Evolutionary conservation across 1,140 invertebrate genomes (phyloP).

Genomic region (Paralvinella palmiformis): DNA sequence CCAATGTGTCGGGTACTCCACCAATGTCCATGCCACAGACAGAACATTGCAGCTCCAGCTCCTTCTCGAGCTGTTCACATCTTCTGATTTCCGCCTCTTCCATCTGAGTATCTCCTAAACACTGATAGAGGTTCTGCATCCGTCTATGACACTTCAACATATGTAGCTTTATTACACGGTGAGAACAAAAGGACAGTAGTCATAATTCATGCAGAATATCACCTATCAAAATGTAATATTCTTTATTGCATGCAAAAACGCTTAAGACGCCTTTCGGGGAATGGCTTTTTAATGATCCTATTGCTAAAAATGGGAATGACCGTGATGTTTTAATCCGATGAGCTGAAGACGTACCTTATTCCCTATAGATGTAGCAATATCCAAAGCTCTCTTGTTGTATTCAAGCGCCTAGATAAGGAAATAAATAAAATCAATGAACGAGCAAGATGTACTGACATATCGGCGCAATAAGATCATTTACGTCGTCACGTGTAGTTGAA

Average conservation of each 20-base stretch:
- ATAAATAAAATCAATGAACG: slow-evolving; percentile 3
- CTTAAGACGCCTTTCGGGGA: neutral
- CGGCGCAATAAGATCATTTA: neutral
- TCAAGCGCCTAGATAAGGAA: slow-evolving; percentile 31
- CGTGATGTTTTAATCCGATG: neutral
- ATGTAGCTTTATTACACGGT: neutral
- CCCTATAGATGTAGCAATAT: slow-evolving; percentile 28
- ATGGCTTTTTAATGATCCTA: neutral
- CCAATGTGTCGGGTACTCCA: slow-evolving; percentile 13
- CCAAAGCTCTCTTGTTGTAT: slow-evolving; percentile 30
- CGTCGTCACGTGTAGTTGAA: too few relatives aligned
- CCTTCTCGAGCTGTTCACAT: slow-evolving; percentile 14
- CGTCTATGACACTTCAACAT: neutral
- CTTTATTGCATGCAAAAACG: neutral
- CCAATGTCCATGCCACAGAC: slow-evolving; percentile 10
- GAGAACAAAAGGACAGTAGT: neutral
- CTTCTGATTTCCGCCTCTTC: neutral
- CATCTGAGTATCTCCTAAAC: slow-evolving; percentile 4
- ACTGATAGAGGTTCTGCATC: neutral
- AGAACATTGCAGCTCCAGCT: slow-evolving; percentile 8
- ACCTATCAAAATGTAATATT: neutral
- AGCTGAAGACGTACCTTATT: slow-evolving; percentile 31
- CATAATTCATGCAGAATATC: neutral
- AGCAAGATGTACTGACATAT: neutral
- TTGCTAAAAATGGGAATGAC: neutral